A percentile compares a stretch with the other conserved stretches of the same genome.
Conservation (phyloP, 2,113 vertebrate species). For the Oreochromis aureus region DNA sequence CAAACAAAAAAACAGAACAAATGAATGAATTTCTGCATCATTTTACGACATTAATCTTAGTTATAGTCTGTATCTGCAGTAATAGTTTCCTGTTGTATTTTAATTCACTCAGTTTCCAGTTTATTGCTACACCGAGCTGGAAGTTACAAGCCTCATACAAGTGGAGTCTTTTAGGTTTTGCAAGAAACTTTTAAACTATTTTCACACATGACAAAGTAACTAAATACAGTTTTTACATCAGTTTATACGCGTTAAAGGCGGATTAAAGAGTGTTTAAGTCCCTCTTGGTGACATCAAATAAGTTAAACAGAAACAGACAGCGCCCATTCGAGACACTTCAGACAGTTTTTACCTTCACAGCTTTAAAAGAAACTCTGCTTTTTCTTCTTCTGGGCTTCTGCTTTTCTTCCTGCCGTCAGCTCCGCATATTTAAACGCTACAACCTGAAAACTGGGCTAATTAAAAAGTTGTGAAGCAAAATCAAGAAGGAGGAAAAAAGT, state of each 20-base stretch:
- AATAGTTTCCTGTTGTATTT: not conserved
- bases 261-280: accelerated
- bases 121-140: not conserved
- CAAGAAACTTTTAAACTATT: accelerated
- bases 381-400: not conserved
- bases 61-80: not conserved
- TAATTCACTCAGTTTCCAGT: not conserved
- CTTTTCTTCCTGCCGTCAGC: not conserved
- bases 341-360: slow-evolving; percentile 1
- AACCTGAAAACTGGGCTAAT: not conserved
- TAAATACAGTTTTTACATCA: accelerated
- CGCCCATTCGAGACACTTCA: not conserved
- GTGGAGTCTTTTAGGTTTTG: accelerated
- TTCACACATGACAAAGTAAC: not conserved
- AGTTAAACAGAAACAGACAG: not conserved
- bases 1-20: not conserved
- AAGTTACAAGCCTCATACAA: not conserved
- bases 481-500: not conserved
- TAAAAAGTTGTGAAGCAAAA: not conserved
- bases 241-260: not conserved
- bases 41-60: not conserved
- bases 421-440: not conserved
- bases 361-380: not conserved
- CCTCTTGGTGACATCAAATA: not conserved
- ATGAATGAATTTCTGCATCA: accelerated